A percentile compares a stretch with the other conserved stretches of the same genome.
These are phyloP conservation scores for Malacosoma neustria DNA, from an alignment of 2,888 invertebrate species.

Conservation along the genomic window DNA sequence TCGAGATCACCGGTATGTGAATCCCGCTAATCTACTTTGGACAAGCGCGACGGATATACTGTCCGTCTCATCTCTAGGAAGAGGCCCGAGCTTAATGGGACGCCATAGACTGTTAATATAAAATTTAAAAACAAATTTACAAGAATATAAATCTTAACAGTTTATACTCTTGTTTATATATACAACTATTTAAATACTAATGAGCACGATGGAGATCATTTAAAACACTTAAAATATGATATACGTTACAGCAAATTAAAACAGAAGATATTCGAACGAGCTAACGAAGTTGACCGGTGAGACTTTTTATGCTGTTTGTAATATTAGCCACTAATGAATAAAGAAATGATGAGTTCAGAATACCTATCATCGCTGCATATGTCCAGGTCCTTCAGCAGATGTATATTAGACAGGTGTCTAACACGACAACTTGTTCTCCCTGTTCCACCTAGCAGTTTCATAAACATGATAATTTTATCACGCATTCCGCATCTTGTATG, in stretches of 20 bases:
- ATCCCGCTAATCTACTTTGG: no score
- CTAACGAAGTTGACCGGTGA: constrained; percentile 23
- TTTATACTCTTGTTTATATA: background rate
- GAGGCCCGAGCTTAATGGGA: no score
- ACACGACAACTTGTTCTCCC: constrained; percentile 25
- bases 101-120: no score
- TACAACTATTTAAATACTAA: background rate
- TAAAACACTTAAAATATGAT: background rate
- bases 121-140: no score
- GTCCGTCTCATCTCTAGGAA: no score
- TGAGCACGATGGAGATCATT: background rate
- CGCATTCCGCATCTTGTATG: background rate
- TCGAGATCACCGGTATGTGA: no score
- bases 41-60: no score
- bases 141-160: no score
- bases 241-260: constrained; percentile 5
- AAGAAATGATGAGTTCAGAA: constrained; percentile 20
- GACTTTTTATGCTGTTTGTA: constrained; percentile 11
- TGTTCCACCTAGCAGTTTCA: background rate
- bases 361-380: constrained; percentile 23
- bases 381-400: constrained; percentile 42
- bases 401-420: constrained; percentile 67
- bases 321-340: constrained; percentile 25
- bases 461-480: background rate
- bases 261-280: constrained; percentile 1